A percentile compares a stretch with the other conserved stretches of the same genome.
phyloP scores from a whole-genome alignment of 2,113 vertebrate species.

The Micromys minutus region DNA sequence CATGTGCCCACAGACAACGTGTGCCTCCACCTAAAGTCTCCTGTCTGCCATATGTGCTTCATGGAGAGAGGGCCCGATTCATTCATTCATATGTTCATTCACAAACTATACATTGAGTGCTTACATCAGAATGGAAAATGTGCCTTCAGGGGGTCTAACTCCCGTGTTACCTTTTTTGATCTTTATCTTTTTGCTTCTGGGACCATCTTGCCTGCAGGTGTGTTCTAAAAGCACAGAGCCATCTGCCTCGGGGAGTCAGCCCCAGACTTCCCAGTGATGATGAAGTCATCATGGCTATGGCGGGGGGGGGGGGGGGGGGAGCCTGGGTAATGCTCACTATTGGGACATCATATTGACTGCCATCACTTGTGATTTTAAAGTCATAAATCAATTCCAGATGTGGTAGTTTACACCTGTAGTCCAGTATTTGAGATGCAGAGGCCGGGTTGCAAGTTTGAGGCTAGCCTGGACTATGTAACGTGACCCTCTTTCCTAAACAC shows the following conservation, averaged over 20 bases:
- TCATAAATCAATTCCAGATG: background rate
- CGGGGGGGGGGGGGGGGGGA: too few species aligned
- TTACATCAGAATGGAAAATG: background rate
- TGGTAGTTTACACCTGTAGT: background rate
- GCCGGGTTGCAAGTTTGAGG: background rate
- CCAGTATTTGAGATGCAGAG: background rate
- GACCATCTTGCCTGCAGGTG: background rate
- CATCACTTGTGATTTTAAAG: background rate
- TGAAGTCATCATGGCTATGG: accelerated
- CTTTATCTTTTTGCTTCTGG: background rate
- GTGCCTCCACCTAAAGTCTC: background rate
- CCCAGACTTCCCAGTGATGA: background rate
- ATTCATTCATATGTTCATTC: background rate
- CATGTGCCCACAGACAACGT: background rate
- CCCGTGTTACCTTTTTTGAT: background rate
- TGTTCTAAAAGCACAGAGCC: conserved; percentile 22
- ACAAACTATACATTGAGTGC: background rate
- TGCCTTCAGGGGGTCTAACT: background rate
- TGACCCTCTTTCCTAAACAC: background rate
- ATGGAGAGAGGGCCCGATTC: background rate
- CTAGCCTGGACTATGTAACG: background rate
- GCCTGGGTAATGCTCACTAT: too few species aligned
- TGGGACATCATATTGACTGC: background rate
- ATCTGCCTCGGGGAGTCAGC: background rate
- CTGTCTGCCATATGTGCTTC: background rate